Evolutionary conservation across 2,113 vertebrate genomes (phyloP).

Genomic region (Tupaia chinensis): DNA sequence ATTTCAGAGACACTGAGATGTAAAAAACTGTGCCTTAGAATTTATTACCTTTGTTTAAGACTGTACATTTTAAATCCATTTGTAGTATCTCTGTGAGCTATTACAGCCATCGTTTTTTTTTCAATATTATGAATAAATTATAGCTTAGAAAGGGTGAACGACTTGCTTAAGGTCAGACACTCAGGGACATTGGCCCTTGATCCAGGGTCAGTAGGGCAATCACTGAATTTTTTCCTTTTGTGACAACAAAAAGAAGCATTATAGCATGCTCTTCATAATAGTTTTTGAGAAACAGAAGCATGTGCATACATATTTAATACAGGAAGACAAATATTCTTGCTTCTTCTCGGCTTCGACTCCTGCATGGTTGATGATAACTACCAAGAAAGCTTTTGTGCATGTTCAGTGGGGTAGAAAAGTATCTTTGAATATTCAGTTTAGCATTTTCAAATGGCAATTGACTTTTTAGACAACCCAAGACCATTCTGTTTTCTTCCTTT

Average conservation of each 20-base stretch:
- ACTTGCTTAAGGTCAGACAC: neutral
- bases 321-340: neutral
- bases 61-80: neutral
- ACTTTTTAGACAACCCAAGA: neutral
- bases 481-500: neutral
- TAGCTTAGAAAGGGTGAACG: neutral
- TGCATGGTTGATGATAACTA: neutral
- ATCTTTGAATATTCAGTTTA: neutral
- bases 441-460: neutral
- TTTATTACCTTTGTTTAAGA: neutral
- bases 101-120: accelerated
- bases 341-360: neutral
- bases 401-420: neutral
- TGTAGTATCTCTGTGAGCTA: neutral
- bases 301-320: neutral
- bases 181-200: neutral
- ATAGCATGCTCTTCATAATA: accelerated
- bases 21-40: accelerated
- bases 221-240: neutral
- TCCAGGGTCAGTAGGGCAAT: neutral
- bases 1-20: neutral
- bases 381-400: neutral
- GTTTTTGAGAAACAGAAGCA: neutral
- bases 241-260: neutral
- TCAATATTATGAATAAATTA: neutral